Evolutionary conservation across 2,888 invertebrate genomes (phyloP).

Genomic region (Lasioglossum morio): DNA sequence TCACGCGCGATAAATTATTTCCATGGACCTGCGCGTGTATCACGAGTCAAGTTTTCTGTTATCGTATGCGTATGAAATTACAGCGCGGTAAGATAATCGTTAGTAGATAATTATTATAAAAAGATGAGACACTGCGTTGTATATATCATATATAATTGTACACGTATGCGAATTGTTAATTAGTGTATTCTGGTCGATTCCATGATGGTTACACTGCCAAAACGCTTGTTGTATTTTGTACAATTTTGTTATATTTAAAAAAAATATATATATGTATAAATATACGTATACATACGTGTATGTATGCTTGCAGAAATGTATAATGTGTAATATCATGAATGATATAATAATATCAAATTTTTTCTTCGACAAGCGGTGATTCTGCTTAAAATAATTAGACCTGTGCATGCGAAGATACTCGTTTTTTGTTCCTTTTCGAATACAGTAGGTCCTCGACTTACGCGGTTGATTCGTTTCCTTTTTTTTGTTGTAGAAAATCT

Average conservation of each 20-base stretch:
- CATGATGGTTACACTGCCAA: constrained; percentile 70
- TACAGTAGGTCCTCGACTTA: no score
- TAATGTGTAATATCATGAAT: constrained; percentile 2
- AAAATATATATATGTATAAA: constrained; percentile 35
- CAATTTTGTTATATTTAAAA: constrained; percentile 84
- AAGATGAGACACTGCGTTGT: constrained; percentile 79
- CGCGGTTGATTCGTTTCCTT: no score
- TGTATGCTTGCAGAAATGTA: not conserved
- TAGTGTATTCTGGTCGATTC: constrained; percentile 32
- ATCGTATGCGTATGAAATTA: constrained; percentile 57
- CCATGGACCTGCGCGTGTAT: constrained; percentile 72
- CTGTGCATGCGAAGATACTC: not conserved
- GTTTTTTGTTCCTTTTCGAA: not conserved
- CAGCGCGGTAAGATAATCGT: constrained; percentile 75
- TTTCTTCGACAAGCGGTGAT: not conserved
- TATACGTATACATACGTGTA: not conserved
- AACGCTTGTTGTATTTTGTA: constrained; percentile 84
- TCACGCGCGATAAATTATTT: constrained; percentile 67
- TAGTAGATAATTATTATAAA: constrained; percentile 77
- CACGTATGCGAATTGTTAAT: constrained; percentile 53
- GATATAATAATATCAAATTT: not conserved
- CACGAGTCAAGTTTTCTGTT: constrained; percentile 79
- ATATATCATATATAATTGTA: constrained; percentile 64
- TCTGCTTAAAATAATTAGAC: not conserved
- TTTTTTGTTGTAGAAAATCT: no score